Evolutionary conservation across 2,797 vertebrate genomes (phyloP).

Genomic region (Myotis myotis): DNA sequence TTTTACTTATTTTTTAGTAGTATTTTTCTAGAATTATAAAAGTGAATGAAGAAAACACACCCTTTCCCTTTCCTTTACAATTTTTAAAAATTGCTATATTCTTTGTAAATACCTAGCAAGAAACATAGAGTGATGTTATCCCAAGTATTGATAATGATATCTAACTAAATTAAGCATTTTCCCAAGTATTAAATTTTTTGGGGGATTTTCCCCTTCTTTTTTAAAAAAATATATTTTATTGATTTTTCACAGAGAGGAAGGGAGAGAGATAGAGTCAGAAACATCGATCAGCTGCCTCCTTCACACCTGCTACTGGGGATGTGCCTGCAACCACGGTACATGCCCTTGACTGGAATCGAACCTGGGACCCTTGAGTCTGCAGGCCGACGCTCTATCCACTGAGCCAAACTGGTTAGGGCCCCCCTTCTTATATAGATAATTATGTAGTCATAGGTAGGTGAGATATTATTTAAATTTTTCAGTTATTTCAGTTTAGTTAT

Average conservation of each 20-base stretch:
- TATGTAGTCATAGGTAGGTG: not conserved
- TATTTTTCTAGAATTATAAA: conserved; percentile 7
- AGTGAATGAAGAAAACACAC: conserved; percentile 1
- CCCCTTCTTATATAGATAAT: not conserved
- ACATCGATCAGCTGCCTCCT: too few species aligned
- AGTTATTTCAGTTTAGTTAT: not conserved
- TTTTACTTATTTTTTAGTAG: not conserved
- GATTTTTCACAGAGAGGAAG: too few species aligned
- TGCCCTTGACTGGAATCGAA: too few species aligned
- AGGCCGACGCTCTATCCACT: too few species aligned
- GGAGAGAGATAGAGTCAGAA: too few species aligned
- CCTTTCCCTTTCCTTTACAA: not conserved
- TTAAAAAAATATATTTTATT: too few species aligned
- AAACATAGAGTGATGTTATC: not conserved
- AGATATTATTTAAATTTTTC: not conserved
- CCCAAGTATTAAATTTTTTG: not conserved
- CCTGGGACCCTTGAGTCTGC: too few species aligned
- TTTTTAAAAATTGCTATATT: not conserved
- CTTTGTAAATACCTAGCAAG: not conserved
- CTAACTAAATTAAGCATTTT: not conserved
- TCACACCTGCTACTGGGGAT: too few species aligned
- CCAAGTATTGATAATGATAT: not conserved
- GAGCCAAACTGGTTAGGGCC: not conserved
- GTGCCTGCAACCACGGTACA: too few species aligned
- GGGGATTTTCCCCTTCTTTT: not conserved